These are phyloP conservation scores for Ommatoiulus sabulosus DNA, from an alignment of 2,888 invertebrate species.

Conservation along the genomic window DNA sequence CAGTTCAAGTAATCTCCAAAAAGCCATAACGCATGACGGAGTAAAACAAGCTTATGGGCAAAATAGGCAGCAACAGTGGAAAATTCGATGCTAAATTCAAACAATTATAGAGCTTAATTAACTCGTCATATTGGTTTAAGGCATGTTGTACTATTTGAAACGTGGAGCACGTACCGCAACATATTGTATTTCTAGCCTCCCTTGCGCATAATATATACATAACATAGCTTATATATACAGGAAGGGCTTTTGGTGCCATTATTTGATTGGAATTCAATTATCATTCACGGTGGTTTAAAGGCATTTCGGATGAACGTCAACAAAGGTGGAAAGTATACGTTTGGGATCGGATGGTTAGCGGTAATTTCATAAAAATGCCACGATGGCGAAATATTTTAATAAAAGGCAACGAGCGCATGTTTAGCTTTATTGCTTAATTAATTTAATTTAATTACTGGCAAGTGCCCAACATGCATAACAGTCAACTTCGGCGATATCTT, in stretches of 20 bases:
- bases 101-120: not conserved
- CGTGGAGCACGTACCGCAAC: not conserved
- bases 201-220: not conserved
- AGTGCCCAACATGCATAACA: not conserved
- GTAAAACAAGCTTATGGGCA: too few species aligned
- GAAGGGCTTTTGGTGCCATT: not conserved
- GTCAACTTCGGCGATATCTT: not conserved
- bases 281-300: not conserved
- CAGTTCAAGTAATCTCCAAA: too few species aligned
- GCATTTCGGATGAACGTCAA: slow-evolving; percentile 19
- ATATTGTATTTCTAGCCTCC: not conserved
- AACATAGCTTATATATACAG: not conserved
- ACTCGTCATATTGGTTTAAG: not conserved
- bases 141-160: not conserved
- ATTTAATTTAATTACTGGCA: not conserved
- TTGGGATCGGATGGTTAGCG: not conserved
- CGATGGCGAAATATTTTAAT: not conserved
- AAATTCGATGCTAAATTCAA: not conserved
- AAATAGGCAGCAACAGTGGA: too few species aligned
- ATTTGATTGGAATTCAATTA: not conserved
- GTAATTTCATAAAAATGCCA: not conserved
- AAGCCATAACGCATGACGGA: too few species aligned
- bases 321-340: not conserved
- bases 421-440: slow-evolving; percentile 2
- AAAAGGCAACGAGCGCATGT: not conserved